Percentiles rank a stretch among this genome's conserved stretches.
phyloP scores from a whole-genome alignment of 2,113 vertebrate genomes.

The Australoheros scitulus region DNA sequence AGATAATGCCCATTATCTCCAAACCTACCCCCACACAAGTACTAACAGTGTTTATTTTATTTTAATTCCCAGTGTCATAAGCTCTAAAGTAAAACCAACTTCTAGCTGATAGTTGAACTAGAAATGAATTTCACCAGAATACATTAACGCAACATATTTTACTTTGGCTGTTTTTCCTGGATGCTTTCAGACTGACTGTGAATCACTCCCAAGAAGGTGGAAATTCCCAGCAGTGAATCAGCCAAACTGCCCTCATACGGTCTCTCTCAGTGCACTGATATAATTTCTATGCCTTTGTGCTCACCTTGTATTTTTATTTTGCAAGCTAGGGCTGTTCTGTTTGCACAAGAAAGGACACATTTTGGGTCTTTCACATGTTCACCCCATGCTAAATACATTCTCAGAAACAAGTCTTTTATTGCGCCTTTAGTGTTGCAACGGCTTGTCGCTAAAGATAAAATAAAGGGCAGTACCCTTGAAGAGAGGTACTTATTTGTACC shows the following conservation, averaged over 20 bases:
- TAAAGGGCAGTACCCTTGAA: background rate
- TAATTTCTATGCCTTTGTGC: background rate
- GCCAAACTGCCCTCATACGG: background rate
- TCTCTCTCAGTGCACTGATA: background rate
- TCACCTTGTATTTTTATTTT: background rate
- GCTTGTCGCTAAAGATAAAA: background rate
- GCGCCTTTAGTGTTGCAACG: background rate
- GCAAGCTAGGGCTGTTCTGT: background rate
- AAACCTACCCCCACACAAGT: background rate
- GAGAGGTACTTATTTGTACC: background rate
- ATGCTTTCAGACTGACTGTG: constrained; percentile 4
- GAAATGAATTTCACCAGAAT: background rate
- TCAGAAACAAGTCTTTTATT: background rate
- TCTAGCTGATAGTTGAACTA: background rate
- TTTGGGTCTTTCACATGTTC: background rate
- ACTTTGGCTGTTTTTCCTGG: background rate
- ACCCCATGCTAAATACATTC: background rate
- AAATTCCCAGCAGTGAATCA: constrained; percentile 50
- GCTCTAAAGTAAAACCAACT: background rate
- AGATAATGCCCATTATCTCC: constrained; percentile 20
- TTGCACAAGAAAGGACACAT: background rate
- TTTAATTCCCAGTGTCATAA: background rate
- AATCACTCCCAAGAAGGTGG: constrained; percentile 20
- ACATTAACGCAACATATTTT: background rate
- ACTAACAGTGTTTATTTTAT: background rate